Conservation (phyloP, 2,113 vertebrate species). For the Anolis carolinensis region DNA sequence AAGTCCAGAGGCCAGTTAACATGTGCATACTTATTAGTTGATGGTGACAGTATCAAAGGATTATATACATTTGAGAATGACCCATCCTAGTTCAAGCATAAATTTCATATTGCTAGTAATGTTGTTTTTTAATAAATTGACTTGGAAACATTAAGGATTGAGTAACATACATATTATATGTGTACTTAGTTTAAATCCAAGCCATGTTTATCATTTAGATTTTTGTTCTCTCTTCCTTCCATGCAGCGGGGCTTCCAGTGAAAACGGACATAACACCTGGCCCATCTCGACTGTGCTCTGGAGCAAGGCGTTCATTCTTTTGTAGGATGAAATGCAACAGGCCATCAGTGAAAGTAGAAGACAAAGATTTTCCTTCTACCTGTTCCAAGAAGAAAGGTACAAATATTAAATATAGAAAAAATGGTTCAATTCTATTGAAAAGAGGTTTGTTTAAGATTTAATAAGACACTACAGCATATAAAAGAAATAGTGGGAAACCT, state of each 20-base stretch:
- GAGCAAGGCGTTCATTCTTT: constrained; percentile 96
- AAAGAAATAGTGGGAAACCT: neutral
- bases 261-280: constrained; percentile 96
- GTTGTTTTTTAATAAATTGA: neutral
- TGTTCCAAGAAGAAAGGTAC: constrained; percentile 99
- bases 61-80: neutral
- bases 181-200: neutral
- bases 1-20: neutral
- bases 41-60: neutral
- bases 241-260: constrained; percentile 93
- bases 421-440: neutral
- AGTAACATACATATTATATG: neutral
- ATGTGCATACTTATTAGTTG: neutral
- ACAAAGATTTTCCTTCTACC: constrained; percentile 96
- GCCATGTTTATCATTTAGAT: constrained; percentile 1
- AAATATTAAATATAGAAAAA: neutral
- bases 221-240: constrained; percentile 19
- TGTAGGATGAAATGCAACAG: constrained; percentile 99
- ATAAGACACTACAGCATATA: neutral
- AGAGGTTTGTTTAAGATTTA: neutral
- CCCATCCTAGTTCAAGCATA: neutral
- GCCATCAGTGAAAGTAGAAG: constrained; percentile 96
- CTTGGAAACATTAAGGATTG: neutral
- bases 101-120: neutral
- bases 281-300: constrained; percentile 93